phyloP scores from a whole-genome alignment of 2,797 vertebrate genomes.

The Microctenopoma lineatum region DNA sequence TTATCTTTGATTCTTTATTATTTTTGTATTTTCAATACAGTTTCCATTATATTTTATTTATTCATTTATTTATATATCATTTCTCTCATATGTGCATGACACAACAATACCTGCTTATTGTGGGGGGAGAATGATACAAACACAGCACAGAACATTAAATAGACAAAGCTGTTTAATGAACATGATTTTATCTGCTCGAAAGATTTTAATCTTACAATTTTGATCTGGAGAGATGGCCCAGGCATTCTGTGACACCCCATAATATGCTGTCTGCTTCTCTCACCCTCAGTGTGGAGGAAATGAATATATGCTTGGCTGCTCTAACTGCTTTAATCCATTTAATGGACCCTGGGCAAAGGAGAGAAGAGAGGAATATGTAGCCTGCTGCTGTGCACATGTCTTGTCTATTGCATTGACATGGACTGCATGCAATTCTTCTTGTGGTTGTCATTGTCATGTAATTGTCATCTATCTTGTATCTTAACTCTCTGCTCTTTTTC shows the following conservation, averaged over 20 bases:
- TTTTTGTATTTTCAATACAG: not conserved
- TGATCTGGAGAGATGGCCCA: conserved; percentile 64
- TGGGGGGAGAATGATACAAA: conserved; percentile 30
- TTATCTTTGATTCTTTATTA: not conserved
- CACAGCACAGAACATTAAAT: conserved; percentile 2
- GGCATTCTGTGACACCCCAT: conserved; percentile 65
- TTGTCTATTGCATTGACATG: conserved; percentile 55
- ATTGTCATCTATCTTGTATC: too few species aligned
- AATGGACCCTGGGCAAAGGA: conserved; percentile 73
- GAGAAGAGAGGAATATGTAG: conserved; percentile 51
- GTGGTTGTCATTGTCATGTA: conserved; percentile 44
- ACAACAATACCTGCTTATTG: conserved; percentile 1
- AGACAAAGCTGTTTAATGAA: conserved; percentile 44
- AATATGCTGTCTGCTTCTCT: conserved; percentile 59
- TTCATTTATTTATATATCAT: conserved; percentile 9
- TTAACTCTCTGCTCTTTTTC: too few species aligned
- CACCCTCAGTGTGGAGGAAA: conserved; percentile 65
- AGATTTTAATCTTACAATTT: conserved; percentile 64
- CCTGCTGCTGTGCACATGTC: conserved; percentile 52
- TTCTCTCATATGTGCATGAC: conserved; percentile 4
- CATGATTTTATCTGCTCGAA: conserved; percentile 41
- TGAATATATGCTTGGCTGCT: conserved; percentile 76
- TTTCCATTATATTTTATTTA: not conserved
- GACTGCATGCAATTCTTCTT: conserved; percentile 46
- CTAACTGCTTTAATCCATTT: conserved; percentile 76